Base-by-base conservation (phyloP, 2,113 vertebrate species). In the Romanogobio albipinnatus region DNA sequence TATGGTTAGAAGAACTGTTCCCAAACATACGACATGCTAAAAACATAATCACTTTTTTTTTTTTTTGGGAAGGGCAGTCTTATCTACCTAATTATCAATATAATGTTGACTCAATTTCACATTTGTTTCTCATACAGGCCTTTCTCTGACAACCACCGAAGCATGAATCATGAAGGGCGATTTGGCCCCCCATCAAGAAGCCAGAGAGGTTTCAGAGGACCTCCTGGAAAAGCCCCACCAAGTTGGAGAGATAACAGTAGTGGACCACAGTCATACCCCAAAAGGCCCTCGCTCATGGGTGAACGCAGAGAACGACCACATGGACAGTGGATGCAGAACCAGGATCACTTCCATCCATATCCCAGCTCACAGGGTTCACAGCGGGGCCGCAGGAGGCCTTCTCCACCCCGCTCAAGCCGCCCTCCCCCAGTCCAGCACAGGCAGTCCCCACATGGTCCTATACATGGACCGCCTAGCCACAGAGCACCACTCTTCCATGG, bases 261-360 rank as follows among this genome's bases (percentile, higher is more conserved):
- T 36, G 94, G 94, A 86, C 91, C 91, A 4, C 90, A 91, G 58
- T 91, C 91, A 8, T 84, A 90, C 78, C 80, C 73, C 73, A 92
- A 89, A 89, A 92, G 93, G 86, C 86, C 66, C 47, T 86, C 92
- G 15, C 81, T 90, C 24, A 92, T 94, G 91, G 93, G 89, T 89
- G 92, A 94, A 43, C 92, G 89, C 5, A 91, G 93, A 80, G 93
- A 92, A 49, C 86, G 91, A 39, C 92, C 91, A 7, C 92, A 93
- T 53, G 91, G 91, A 87, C 86, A 93, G 22, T 93, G 92, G 93
- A 93, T 87, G 78, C 90, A 84, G 13, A 92, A 90, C 89, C 90
- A 92, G 85, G 91, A 94, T 89, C 91, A 91, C 29, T 94, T 91
- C 89, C 89, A 91, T 26, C 59, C 91, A 0, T 92, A 92, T 81